Percentiles rank a stretch among this genome's conserved stretches.
These are phyloP conservation scores for Magallana ariakensis DNA, from an alignment of 1,140 invertebrate genomes.

Conservation along the genomic window DNA sequence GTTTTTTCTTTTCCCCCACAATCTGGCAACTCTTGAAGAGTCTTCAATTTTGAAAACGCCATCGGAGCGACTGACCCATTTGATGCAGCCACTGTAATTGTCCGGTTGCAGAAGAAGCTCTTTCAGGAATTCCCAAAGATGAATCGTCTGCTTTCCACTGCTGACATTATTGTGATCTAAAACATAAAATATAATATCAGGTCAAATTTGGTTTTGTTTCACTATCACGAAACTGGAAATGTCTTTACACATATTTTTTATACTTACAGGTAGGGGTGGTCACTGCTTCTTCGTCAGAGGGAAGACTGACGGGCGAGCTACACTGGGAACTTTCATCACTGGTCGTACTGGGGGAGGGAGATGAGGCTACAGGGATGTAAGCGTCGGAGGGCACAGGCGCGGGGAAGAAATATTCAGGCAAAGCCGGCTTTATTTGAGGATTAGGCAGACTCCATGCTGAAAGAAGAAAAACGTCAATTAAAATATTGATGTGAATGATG, in stretches of 20 bases:
- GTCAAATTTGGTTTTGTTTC: too few species aligned
- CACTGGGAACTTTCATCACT: constrained; percentile 1
- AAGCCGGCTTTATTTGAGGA: constrained; percentile 6
- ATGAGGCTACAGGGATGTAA: background rate
- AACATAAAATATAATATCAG: background rate
- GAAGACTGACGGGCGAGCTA: background rate
- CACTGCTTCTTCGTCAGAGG: background rate
- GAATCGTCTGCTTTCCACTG: constrained; percentile 84
- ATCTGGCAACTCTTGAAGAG: constrained; percentile 94
- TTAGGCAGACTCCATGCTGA: constrained; percentile 11
- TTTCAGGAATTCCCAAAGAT: constrained; percentile 99
- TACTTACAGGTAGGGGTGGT: background rate
- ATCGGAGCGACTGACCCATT: constrained; percentile 92
- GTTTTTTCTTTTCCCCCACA: constrained; percentile 99
- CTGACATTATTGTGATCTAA: background rate
- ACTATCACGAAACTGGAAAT: background rate
- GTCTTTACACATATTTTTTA: background rate
- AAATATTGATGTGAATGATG: too few species aligned
- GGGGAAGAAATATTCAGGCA: background rate
- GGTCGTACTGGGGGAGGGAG: background rate
- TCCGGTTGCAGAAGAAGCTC: constrained; percentile 94
- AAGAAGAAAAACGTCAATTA: background rate
- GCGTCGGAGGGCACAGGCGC: background rate
- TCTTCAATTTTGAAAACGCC: constrained; percentile 99
- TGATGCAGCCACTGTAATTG: constrained; percentile 93